Evolutionary conservation across 2,888 invertebrate species (phyloP).

Genomic region (Polydrusus pterygomalis): DNA sequence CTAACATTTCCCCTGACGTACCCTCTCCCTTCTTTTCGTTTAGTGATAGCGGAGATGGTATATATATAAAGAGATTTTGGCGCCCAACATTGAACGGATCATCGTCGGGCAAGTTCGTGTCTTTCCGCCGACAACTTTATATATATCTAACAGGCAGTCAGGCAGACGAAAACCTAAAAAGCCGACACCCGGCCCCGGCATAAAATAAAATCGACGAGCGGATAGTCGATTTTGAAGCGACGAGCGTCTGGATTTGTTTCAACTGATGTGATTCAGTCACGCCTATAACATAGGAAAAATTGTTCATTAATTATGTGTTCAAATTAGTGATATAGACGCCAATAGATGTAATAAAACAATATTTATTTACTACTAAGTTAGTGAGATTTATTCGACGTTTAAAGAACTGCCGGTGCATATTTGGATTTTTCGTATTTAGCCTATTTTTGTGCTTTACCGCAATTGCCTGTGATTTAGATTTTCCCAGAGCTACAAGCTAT

Average conservation of each 20-base stretch:
- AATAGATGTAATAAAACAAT: not conserved
- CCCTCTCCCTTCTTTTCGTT: slow-evolving; percentile 9
- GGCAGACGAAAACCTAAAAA: slow-evolving; percentile 32
- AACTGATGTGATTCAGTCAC: slow-evolving; percentile 31
- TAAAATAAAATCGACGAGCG: slow-evolving; percentile 29
- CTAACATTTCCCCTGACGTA: slow-evolving; percentile 18
- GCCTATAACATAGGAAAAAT: slow-evolving; percentile 31
- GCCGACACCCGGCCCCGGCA: slow-evolving; percentile 40
- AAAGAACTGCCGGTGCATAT: slow-evolving; percentile 2
- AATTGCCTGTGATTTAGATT: slow-evolving; percentile 21
- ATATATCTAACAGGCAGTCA: slow-evolving; percentile 30
- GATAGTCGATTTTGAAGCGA: slow-evolving; percentile 24
- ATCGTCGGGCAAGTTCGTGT: slow-evolving; percentile 22
- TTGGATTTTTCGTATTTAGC: slow-evolving; percentile 2
- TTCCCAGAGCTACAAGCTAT: not conserved
- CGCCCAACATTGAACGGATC: slow-evolving; percentile 33
- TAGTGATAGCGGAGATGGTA: slow-evolving; percentile 16
- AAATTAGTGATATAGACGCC: slow-evolving; percentile 31
- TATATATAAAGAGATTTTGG: slow-evolving; percentile 15
- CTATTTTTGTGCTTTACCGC: slow-evolving; percentile 4
- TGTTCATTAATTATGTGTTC: slow-evolving; percentile 29
- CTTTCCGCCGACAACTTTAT: slow-evolving; percentile 28
- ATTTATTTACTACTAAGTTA: slow-evolving; percentile 1
- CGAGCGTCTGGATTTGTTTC: slow-evolving; percentile 23
- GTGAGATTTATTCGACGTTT: slow-evolving; percentile 10